Evolutionary conservation across 2,797 vertebrate genomes (phyloP).

Genomic region (Chromis chromis): DNA sequence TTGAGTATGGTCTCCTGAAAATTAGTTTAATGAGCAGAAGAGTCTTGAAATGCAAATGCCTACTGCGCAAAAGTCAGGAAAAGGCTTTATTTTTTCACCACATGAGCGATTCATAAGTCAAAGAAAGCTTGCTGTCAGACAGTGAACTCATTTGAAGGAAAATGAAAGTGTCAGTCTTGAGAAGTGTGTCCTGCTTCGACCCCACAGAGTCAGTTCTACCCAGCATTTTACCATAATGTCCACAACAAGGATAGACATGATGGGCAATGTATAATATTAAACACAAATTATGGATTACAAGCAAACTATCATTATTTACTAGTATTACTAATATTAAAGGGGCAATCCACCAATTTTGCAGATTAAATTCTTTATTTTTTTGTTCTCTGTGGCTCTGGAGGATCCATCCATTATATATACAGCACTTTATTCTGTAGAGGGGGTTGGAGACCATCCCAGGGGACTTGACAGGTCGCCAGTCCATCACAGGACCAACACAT

Average conservation of each 20-base stretch:
- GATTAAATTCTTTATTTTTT: background rate
- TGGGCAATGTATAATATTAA: background rate
- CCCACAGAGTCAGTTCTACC: background rate
- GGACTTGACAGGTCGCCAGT: too few relatives aligned
- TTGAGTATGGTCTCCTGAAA: slow-evolving; percentile 6
- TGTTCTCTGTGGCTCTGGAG: background rate
- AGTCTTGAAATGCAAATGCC: slow-evolving; percentile 37
- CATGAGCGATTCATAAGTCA: background rate
- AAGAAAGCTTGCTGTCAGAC: background rate
- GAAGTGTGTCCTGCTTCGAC: background rate
- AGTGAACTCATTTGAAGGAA: slow-evolving; percentile 9
- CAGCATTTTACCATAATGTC: background rate
- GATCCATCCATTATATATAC: too few relatives aligned
- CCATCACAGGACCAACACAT: too few relatives aligned
- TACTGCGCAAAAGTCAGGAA: background rate
- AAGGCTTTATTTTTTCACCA: slow-evolving; percentile 8
- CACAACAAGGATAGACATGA: background rate
- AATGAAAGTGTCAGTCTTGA: slow-evolving; percentile 4
- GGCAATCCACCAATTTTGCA: background rate
- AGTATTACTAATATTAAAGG: background rate
- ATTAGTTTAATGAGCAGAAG: slow-evolving; percentile 9
- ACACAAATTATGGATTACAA: background rate
- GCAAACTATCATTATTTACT: too few relatives aligned
- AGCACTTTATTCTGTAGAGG: too few relatives aligned
- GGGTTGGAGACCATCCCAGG: too few relatives aligned